Conservation (phyloP, 1,140 invertebrate species). For the Heliconius eleuchia region DNA sequence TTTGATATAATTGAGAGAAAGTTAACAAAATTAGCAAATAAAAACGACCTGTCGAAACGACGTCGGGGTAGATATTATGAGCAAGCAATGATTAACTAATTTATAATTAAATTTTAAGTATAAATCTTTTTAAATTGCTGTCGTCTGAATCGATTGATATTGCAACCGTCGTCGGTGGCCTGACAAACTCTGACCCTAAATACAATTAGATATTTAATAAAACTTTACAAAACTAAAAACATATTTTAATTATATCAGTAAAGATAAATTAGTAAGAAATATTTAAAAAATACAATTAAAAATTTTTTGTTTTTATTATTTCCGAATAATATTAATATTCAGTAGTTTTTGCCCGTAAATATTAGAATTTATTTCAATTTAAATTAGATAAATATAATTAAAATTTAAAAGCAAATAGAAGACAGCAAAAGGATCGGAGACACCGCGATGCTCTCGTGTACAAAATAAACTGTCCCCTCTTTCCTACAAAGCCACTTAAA, state of each 20-base stretch:
- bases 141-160: neutral
- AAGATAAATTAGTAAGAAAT: no score
- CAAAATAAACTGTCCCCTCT: slow-evolving; percentile 58
- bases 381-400: no score
- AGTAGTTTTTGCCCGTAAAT: no score
- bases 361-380: no score
- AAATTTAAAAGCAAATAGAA: neutral
- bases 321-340: no score
- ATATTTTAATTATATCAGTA: neutral
- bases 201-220: neutral
- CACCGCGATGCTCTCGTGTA: slow-evolving; percentile 27
- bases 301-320: no score
- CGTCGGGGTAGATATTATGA: no score
- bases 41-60: no score
- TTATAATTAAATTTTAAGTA: neutral
- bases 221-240: neutral
- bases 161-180: neutral
- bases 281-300: no score
- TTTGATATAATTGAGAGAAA: no score
- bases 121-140: neutral
- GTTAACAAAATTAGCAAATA: no score
- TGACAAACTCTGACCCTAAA: neutral
- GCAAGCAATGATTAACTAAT: no score
- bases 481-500: slow-evolving; percentile 58
- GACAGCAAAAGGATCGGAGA: neutral